phyloP scores from a whole-genome alignment of 2,797 vertebrate species.

The Gadopsis bispinosus region DNA sequence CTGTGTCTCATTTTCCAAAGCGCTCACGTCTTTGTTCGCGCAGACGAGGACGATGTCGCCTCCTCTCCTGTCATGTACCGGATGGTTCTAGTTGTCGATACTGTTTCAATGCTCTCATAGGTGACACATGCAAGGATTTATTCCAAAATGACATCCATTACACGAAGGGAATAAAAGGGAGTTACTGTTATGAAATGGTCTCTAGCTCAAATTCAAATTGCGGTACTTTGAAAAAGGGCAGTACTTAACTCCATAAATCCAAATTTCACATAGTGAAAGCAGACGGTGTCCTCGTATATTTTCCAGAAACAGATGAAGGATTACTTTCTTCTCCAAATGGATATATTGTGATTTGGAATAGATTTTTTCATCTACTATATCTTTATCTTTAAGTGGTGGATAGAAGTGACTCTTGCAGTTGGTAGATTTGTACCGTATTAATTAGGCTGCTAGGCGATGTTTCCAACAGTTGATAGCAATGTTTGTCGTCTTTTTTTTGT shows the following conservation, averaged over 20 bases:
- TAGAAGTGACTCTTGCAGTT: conserved; percentile 70
- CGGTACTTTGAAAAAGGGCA: conserved; percentile 24
- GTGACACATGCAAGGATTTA: conserved; percentile 61
- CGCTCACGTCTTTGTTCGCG: neutral
- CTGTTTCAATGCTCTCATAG: conserved; percentile 61
- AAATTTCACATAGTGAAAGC: conserved; percentile 20
- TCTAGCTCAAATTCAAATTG: conserved; percentile 25
- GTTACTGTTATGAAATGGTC: neutral
- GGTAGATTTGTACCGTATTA: conserved; percentile 71
- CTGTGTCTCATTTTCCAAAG: conserved; percentile 15
- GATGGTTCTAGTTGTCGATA: conserved; percentile 64
- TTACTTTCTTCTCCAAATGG: conserved; percentile 56
- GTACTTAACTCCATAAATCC: conserved; percentile 23
- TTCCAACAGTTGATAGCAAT: conserved; percentile 44
- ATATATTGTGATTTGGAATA: conserved; percentile 61
- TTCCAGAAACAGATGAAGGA: conserved; percentile 24
- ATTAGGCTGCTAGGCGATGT: conserved; percentile 57
- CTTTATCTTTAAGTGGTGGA: conserved; percentile 67
- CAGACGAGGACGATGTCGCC: conserved; percentile 28
- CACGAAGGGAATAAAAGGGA: conserved; percentile 39
- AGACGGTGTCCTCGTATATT: conserved; percentile 19
- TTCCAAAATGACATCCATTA: conserved; percentile 65
- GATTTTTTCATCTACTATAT: conserved; percentile 58
- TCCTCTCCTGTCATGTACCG: conserved; percentile 50
- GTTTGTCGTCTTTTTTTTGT: conserved; percentile 31